Conservation (phyloP, 2,113 vertebrate species). For the Bombycilla garrulus region DNA sequence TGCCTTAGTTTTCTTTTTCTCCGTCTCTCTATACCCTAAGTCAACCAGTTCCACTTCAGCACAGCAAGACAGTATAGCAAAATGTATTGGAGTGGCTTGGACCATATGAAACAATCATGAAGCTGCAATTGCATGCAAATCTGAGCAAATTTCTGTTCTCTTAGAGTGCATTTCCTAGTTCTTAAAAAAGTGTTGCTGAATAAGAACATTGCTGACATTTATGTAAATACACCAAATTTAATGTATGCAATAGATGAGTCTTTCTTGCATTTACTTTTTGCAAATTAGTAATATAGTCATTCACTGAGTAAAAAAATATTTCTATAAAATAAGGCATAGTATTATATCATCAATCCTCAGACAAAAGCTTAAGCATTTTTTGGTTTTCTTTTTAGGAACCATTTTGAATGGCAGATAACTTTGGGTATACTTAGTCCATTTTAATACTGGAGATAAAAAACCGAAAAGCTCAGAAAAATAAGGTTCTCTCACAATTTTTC, state of each 20-base stretch:
- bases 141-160: conserved; percentile 6
- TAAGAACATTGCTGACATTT: background rate
- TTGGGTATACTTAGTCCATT: background rate
- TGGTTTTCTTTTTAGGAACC: background rate
- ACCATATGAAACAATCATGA: background rate
- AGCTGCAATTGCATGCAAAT: background rate
- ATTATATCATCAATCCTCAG: background rate
- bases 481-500: background rate
- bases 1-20: conserved; percentile 37
- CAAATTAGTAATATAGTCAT: background rate
- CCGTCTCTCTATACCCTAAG: background rate
- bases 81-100: background rate
- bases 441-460: background rate
- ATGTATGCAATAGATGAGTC: background rate
- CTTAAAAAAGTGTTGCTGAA: background rate
- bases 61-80: background rate
- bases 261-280: background rate
- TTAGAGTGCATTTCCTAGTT: background rate
- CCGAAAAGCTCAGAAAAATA: background rate
- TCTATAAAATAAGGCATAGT: background rate
- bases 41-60: background rate
- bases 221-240: background rate
- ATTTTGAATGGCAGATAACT: background rate
- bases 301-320: background rate
- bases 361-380: background rate